Base-by-base conservation (phyloP, 2,888 invertebrate genomes). In the Orthosia incerta region DNA sequence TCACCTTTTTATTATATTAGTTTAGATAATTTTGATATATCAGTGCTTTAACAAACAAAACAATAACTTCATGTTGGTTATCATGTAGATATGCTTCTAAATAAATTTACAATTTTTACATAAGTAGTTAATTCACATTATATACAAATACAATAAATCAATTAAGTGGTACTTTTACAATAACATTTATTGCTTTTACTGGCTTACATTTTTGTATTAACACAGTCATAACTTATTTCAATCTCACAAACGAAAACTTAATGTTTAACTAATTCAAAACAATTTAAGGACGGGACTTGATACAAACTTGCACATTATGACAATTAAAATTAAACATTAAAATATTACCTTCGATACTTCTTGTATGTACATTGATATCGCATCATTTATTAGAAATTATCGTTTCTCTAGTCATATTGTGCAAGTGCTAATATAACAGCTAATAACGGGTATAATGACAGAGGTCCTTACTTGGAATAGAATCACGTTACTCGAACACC, bases 21-120 rank as follows among this genome's bases (percentile, higher is more conserved):
- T 59, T 45, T 45, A 59, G 20, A 45, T 45, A 59, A 39, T 60
- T 60, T 76, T 51, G 57, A 76, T 79, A 65, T 79, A 76, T 79
- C 74, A 76, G 67, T 69, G 62, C 64, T 64, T 59, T 59, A 74
- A 69, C 67, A 64, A 79, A 78, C 50, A 56, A 70, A 74, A 75
- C 50, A 75, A 74, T 76, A 82, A 76, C 39, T 72, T 78, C 69
- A 53, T 66, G 56, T 73, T 9, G 9, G 9, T 39, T 67, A 67
- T 77, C 51, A 66, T 53, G 45, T 20, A 45, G 45, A 72, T 64
- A 80, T 64, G 83, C 75, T 77, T 71, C 75, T 73, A 76, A 77
- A 78, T 80, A 80, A 86, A 87, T 88, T 85, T 88, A 90, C 88
- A 89, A 85, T 87, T 87, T 88, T 80, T 80, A 87, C 86, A 89